Percentiles rank a stretch among this genome's conserved stretches.
These are phyloP conservation scores for Halocynthia roretzi DNA, from an alignment of 23 tunicate species.

Conservation along the genomic window DNA sequence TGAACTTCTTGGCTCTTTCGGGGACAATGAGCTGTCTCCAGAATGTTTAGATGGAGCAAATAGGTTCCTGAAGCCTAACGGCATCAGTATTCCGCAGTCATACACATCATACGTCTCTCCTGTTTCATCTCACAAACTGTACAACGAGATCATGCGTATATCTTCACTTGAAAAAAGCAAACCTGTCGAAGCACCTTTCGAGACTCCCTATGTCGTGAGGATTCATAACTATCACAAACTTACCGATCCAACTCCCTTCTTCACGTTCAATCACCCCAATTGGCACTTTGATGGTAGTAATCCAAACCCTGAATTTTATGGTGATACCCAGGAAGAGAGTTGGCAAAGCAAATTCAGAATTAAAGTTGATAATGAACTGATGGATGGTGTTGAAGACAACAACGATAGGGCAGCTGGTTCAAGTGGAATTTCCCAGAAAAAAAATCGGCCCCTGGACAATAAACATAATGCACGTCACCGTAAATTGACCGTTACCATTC, in stretches of 20 bases:
- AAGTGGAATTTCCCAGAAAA: neutral
- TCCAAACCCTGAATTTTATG: conserved; percentile 13
- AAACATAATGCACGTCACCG: conserved; percentile 32
- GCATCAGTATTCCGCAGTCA: conserved; percentile 75
- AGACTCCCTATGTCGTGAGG: conserved; percentile 92
- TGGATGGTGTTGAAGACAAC: neutral
- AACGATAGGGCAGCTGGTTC: neutral
- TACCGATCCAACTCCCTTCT: conserved; percentile 58
- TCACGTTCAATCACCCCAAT: conserved; percentile 81
- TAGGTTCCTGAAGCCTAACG: conserved; percentile 73
- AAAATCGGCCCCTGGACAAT: neutral
- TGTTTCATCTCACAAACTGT: conserved; percentile 88
- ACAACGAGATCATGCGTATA: conserved; percentile 66
- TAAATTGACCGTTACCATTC: conserved; percentile 34
- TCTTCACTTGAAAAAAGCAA: conserved; percentile 35
- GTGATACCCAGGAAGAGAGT: neutral
- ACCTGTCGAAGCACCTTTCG: conserved; percentile 79
- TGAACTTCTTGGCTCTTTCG: conserved; percentile 93
- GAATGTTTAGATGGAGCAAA: conserved; percentile 97
- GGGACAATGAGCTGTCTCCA: conserved; percentile 96
- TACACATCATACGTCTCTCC: conserved; percentile 94
- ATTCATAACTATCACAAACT: conserved; percentile 83
- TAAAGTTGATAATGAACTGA: conserved; percentile 18
- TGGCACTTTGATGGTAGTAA: neutral
- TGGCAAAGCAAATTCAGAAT: neutral